Evolutionary conservation across 2,113 vertebrate genomes (phyloP).

Genomic region (Crypturellus undulatus): DNA sequence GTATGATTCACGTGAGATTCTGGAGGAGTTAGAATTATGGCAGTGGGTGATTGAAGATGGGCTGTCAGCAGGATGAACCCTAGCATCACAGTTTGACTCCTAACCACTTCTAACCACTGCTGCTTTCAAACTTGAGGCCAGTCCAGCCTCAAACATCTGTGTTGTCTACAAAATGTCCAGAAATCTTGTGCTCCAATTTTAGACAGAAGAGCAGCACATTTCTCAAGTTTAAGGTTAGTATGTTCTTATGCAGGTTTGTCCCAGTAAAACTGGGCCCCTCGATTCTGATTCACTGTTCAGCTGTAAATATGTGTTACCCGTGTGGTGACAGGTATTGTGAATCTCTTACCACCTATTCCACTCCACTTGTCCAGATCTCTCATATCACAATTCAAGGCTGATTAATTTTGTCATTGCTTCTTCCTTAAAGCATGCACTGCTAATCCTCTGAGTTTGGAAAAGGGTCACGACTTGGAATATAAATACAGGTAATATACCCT

Average conservation of each 20-base stretch:
- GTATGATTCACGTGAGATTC: neutral
- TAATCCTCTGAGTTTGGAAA: neutral
- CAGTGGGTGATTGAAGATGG: neutral
- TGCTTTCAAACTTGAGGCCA: neutral
- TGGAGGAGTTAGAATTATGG: neutral
- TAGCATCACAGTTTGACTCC: neutral
- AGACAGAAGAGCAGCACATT: neutral
- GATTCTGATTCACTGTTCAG: neutral
- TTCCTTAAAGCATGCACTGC: neutral
- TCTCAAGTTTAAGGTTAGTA: neutral
- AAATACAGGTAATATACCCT: neutral
- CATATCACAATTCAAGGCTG: neutral
- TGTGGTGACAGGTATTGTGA: neutral
- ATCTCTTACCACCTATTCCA: neutral
- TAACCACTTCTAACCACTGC: neutral
- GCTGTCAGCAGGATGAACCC: neutral
- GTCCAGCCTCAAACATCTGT: neutral
- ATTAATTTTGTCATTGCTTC: neutral
- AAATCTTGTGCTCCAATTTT: neutral
- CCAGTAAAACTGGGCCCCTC: neutral
- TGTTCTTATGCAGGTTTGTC: neutral
- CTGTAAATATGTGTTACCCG: neutral
- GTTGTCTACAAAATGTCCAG: neutral
- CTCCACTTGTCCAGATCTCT: neutral
- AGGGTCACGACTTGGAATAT: neutral